Evolutionary conservation across 2,888 invertebrate species (phyloP).

Genomic region (Andrena praecox): DNA sequence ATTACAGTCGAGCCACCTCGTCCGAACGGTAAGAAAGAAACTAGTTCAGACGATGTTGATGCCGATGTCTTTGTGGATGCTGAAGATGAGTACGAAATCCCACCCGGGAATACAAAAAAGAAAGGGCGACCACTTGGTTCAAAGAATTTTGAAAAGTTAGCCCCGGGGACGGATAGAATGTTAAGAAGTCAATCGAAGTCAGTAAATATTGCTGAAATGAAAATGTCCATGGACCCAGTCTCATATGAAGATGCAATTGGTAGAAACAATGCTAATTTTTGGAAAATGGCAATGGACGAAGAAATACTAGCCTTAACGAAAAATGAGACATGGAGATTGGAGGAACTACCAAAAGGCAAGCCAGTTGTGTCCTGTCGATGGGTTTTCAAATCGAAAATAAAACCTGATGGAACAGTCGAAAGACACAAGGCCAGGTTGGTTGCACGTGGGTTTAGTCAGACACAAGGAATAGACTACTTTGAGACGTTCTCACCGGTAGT

Average conservation of each 20-base stretch:
- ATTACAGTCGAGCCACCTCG: not conserved
- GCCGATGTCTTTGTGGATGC: not conserved
- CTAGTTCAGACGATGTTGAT: too few species aligned
- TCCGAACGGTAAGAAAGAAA: too few species aligned
- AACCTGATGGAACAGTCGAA: slow-evolving; percentile 18
- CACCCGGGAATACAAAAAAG: not conserved
- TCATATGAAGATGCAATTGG: slow-evolving; percentile 24
- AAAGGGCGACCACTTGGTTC: slow-evolving; percentile 1
- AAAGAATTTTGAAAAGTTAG: not conserved
- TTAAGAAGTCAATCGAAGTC: slow-evolving; percentile 2
- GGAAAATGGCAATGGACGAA: slow-evolving; percentile 25
- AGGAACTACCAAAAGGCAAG: not conserved
- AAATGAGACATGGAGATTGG: slow-evolving; percentile 16
- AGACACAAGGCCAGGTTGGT: slow-evolving; percentile 23
- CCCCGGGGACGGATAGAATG: slow-evolving; percentile 10
- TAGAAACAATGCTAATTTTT: slow-evolving; percentile 17
- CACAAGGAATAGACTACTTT: slow-evolving; percentile 16
- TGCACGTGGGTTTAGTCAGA: slow-evolving; percentile 15
- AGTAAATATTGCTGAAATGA: not conserved
- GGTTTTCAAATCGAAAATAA: slow-evolving; percentile 33
- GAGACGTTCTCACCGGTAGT: not conserved
- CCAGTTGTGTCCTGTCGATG: slow-evolving; percentile 35
- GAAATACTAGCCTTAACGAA: slow-evolving; percentile 17
- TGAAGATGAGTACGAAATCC: too few species aligned
- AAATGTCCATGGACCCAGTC: not conserved